Base-by-base conservation (phyloP, 1,140 invertebrate genomes). In the Diploscapter pachys region DNA sequence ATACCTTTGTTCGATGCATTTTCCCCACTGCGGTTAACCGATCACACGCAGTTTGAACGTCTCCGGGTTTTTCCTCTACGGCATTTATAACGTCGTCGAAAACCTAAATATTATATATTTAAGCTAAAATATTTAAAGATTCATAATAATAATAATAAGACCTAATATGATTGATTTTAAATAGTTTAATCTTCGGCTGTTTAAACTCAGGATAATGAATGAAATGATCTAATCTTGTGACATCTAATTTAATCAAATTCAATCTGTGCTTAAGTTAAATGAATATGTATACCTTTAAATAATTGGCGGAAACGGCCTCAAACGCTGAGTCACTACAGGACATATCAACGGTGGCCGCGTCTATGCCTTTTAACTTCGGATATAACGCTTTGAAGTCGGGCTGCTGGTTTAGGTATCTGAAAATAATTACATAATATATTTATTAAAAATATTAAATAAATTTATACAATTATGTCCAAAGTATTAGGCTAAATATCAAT, bases 41-140 rank as follows among this genome's bases (percentile, higher is more conserved):
- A 59, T 78, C 74, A 52, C 76, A 78, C 31, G 76, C 76, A 31
- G 55, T 53, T 52, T 68, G 65, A n/a, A 73, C 76, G 69, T 78
- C 74, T 53, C 62, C 63, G 13, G 76, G 76, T 50, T 78, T 78
- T 56, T 75, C 75, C 57, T 78, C 76, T 0, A 78, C 76, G 9
- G 76, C 73, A 6, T 73, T 64, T 13, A 78, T 78, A 54, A 78
- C 76, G 74, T 78, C 76, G 31, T 78, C 76, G 50, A 78, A 78
- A 50, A 77, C 74, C 76, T 77, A 66, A 56, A 74, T 65, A 4
- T 4, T 5, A 52, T 4, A 4, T 5, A 31, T 31, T 31, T 31
- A 31, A 31, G 31, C 31, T 31, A 31, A 31, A 31, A 31, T 31
- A 31, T 31, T 31, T 31, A 31, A 31, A 31, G 31, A 31, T 31